phyloP scores from a whole-genome alignment of 2,113 vertebrate species.

The Abramis brama region DNA sequence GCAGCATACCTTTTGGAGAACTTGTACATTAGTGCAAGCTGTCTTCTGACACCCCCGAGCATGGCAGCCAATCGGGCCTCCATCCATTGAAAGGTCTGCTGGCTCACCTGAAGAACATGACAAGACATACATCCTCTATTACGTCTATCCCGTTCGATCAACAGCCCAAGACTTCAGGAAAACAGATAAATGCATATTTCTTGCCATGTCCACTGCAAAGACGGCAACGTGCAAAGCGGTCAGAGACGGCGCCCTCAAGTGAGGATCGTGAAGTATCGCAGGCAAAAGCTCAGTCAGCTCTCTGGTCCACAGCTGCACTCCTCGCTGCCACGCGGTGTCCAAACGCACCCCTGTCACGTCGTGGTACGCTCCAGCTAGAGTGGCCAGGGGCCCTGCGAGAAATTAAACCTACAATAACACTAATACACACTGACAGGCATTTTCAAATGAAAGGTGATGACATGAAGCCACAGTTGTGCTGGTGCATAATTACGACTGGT shows the following conservation, averaged over 20 bases:
- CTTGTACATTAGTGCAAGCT: conserved; percentile 72
- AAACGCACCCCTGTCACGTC: conserved; percentile 78
- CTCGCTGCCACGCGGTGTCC: conserved; percentile 77
- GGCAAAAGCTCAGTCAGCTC: conserved; percentile 72
- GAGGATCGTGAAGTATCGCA: conserved; percentile 69
- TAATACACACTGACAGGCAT: background rate
- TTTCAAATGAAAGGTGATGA: background rate
- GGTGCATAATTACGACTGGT: background rate
- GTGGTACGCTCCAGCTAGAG: conserved; percentile 82
- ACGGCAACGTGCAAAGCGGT: conserved; percentile 61
- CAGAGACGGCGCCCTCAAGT: conserved; percentile 72
- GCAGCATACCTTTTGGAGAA: conserved; percentile 67
- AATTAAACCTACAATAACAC: background rate
- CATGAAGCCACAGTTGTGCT: conserved; percentile 2
- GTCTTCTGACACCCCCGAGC: conserved; percentile 71
- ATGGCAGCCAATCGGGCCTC: conserved; percentile 68
- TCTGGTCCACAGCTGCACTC: conserved; percentile 66
- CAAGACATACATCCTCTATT: background rate
- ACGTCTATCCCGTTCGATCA: background rate
- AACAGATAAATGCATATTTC: conserved; percentile 44
- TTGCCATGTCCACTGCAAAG: conserved; percentile 77
- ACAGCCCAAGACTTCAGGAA: background rate
- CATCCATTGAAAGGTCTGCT: conserved; percentile 73
- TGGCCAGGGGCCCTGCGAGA: conserved; percentile 79
- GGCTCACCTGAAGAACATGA: conserved; percentile 66